Percentiles rank a stretch among this genome's conserved stretches.
phyloP scores from a whole-genome alignment of 2,888 invertebrate species.

The Syrphus vitripennis region DNA sequence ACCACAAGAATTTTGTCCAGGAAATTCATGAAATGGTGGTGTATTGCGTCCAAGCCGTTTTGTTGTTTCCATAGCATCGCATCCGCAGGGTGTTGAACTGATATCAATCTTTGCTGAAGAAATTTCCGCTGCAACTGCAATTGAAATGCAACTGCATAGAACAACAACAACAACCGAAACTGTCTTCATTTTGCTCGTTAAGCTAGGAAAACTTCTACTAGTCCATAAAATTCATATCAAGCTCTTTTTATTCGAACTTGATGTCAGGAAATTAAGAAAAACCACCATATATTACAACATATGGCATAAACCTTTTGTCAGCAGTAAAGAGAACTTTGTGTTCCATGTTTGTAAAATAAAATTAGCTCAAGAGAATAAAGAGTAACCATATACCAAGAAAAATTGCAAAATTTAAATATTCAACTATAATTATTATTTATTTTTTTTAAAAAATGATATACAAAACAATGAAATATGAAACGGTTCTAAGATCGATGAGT shows the following conservation, averaged over 20 bases:
- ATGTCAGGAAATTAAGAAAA: slow-evolving; percentile 25
- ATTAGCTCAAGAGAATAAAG: not conserved
- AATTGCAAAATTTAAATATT: slow-evolving; percentile 34
- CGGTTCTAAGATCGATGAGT: slow-evolving; percentile 52
- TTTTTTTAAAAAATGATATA: slow-evolving; percentile 49
- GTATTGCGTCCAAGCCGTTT: not conserved
- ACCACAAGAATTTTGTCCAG: slow-evolving; percentile 15
- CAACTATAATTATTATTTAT: slow-evolving; percentile 43
- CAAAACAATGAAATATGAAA: slow-evolving; percentile 56
- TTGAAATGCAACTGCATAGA: slow-evolving; percentile 2
- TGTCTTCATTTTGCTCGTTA: slow-evolving; percentile 31
- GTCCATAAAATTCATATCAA: not conserved
- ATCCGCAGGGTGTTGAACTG: slow-evolving; percentile 32
- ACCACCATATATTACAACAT: not conserved
- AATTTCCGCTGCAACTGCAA: not conserved
- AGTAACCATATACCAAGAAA: not conserved
- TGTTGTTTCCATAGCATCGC: not conserved
- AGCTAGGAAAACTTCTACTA: slow-evolving; percentile 12
- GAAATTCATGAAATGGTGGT: slow-evolving; percentile 20
- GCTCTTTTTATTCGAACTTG: slow-evolving; percentile 43
- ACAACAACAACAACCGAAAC: not conserved
- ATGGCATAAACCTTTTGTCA: slow-evolving; percentile 19
- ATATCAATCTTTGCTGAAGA: not conserved
- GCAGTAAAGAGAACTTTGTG: slow-evolving; percentile 28
- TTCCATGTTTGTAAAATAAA: not conserved